Base-by-base conservation (phyloP, 2,888 invertebrate species). In the Agonopterix heracliana region DNA sequence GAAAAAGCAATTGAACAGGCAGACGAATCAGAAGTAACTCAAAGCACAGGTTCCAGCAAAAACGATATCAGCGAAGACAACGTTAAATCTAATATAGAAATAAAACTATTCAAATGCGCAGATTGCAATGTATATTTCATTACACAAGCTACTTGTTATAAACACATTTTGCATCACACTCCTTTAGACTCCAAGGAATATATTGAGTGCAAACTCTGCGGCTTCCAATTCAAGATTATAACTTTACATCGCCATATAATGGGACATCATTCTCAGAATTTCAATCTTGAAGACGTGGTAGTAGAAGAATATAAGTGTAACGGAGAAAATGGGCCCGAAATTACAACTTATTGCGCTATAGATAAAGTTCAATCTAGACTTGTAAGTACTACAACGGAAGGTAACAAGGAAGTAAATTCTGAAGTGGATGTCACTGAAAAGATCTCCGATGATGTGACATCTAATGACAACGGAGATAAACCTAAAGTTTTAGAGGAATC, bases 201-300 rank as follows among this genome's bases (percentile, higher is more conserved):
- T 44, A 80, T 79, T 2, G 73, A 68, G 8, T 81, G 81, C 45
- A 81, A 81, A 43, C 52, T 80, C 0, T 81, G 81, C 45, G 62
- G 68, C 2, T 59, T 79, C 1, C 80, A 78, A 47, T 78, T 81
- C 46, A 52, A 64, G 1, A 68, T 74, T 0, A 59, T 66, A 12
- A 58, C 68, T 2, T 50, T 81, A 0, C 67, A 63, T 1, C 49
- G 53, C 0, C 81, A 81, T 38, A 67, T 80, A 47, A 60, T 49
- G 9, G 53, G 52, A 1, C 79, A 80, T 38, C 74, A 79, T 36
- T 58, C 55, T 0, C 53, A 38, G 0, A 63, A 66, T 0, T 78
- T 80, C 34, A 57, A 54, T 14, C 54, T 77, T 0, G 68, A 77
- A 9, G 57, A 67, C 14, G 56, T 80, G 0, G 54, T 71, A 0